Evolutionary conservation across 2,888 invertebrate genomes (phyloP).

Genomic region (Morinoia aosen): DNA sequence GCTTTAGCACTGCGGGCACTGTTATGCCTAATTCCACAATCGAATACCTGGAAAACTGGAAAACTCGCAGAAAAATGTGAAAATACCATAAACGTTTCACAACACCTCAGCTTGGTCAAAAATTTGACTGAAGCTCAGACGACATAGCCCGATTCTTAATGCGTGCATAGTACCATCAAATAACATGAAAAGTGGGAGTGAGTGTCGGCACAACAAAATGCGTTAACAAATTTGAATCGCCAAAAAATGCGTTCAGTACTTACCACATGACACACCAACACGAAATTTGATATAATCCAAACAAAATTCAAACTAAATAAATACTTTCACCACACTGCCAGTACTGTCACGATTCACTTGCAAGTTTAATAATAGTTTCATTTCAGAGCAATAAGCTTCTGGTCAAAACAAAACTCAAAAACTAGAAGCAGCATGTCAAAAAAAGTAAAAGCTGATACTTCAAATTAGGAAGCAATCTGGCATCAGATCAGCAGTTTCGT

Average conservation of each 20-base stretch:
- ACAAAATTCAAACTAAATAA: neutral
- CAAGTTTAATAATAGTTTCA: neutral
- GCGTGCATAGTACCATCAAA: neutral
- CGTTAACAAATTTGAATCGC: neutral
- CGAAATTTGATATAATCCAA: neutral
- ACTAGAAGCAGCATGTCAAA: neutral
- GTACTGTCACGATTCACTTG: neutral
- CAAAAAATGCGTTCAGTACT: neutral
- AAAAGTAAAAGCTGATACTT: neutral
- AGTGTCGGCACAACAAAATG: neutral
- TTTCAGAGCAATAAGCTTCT: neutral
- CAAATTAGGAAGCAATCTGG: neutral
- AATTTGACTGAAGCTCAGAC: neutral
- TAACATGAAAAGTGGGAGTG: neutral
- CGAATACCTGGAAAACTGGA: neutral
- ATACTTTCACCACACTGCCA: neutral
- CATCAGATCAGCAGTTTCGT: neutral
- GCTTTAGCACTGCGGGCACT: neutral
- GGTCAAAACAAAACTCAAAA: neutral
- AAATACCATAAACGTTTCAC: neutral
- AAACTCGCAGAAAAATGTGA: neutral
- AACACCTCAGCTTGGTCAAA: neutral
- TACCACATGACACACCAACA: neutral
- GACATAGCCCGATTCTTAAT: neutral
- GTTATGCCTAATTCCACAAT: neutral